These are phyloP conservation scores for Hippocampus comes DNA, from an alignment of 2,113 vertebrate genomes.

Conservation along the genomic window DNA sequence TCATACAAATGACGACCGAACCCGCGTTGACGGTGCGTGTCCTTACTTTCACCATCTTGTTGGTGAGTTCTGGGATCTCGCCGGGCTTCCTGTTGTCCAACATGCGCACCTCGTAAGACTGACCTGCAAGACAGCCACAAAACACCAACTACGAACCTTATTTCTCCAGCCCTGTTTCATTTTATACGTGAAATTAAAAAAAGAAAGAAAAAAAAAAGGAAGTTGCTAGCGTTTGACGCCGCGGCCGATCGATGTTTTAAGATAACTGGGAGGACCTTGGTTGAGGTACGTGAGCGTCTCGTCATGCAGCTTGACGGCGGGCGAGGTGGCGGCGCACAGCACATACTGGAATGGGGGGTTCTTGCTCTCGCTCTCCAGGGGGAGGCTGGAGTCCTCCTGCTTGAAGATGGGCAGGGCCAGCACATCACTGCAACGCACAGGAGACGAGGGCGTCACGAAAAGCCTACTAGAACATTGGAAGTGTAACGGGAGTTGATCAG, in stretches of 20 bases:
- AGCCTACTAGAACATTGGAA: neutral
- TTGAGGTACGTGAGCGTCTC: constrained; percentile 98
- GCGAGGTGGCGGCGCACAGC: constrained; percentile 92
- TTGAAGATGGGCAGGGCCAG: constrained; percentile 98
- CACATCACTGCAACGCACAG: constrained; percentile 79
- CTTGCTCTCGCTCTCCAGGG: constrained; percentile 86
- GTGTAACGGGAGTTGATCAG: constrained; percentile 2
- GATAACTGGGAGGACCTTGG: constrained; percentile 77
- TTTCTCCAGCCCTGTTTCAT: neutral
- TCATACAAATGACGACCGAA: neutral
- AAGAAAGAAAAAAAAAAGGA: too few species aligned
- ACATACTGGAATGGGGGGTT: constrained; percentile 97
- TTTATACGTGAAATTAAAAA: too few species aligned
- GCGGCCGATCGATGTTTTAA: too few species aligned
- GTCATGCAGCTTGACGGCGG: constrained; percentile 93
- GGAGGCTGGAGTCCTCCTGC: constrained; percentile 92
- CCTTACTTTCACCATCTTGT: constrained; percentile 89
- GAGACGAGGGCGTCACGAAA: neutral
- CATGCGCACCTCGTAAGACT: constrained; percentile 93
- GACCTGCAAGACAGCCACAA: constrained; percentile 71
- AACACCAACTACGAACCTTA: neutral
- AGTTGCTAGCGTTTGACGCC: too few species aligned
- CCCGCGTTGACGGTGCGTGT: neutral
- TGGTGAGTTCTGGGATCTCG: constrained; percentile 85
- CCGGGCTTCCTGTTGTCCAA: constrained; percentile 88